Conservation (phyloP, 2,888 invertebrate genomes). For the Lissonota sp. region DNA sequence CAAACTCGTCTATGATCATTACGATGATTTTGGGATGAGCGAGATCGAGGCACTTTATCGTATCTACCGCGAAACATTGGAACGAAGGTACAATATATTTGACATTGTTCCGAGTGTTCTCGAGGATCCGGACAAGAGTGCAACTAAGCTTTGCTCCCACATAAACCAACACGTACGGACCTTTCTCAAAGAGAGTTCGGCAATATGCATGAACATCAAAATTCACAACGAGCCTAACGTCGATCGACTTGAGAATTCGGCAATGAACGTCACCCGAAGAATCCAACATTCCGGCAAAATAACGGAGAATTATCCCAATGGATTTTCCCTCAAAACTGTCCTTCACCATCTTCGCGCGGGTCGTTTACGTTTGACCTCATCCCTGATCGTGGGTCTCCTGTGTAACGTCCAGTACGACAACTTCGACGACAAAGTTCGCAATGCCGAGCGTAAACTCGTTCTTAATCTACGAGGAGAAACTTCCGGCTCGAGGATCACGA, state of each 20-base stretch:
- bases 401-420: conserved; percentile 66
- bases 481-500: background rate
- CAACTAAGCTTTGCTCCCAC: conserved; percentile 66
- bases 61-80: conserved; percentile 68
- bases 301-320: conserved; percentile 51
- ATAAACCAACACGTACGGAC: conserved; percentile 62
- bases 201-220: conserved; percentile 56
- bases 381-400: conserved; percentile 68
- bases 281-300: conserved; percentile 55
- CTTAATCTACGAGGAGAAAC: background rate
- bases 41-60: conserved; percentile 69
- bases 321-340: conserved; percentile 61
- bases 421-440: conserved; percentile 67
- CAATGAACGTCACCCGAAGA: conserved; percentile 26
- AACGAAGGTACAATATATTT: conserved; percentile 70
- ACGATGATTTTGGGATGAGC: conserved; percentile 70
- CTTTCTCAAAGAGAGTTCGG: conserved; percentile 64
- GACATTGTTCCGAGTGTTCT: conserved; percentile 68
- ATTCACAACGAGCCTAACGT: conserved; percentile 50
- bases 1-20: conserved; percentile 71
- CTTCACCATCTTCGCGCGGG: conserved; percentile 56
- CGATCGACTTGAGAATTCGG: background rate
- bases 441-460: conserved; percentile 66
- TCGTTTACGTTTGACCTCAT: conserved; percentile 55
- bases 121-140: conserved; percentile 60